A percentile compares a stretch with the other conserved stretches of the same genome.
Evolutionary conservation across 2,888 invertebrate genomes (phyloP).

Genomic region (Cheilosia variabilis): DNA sequence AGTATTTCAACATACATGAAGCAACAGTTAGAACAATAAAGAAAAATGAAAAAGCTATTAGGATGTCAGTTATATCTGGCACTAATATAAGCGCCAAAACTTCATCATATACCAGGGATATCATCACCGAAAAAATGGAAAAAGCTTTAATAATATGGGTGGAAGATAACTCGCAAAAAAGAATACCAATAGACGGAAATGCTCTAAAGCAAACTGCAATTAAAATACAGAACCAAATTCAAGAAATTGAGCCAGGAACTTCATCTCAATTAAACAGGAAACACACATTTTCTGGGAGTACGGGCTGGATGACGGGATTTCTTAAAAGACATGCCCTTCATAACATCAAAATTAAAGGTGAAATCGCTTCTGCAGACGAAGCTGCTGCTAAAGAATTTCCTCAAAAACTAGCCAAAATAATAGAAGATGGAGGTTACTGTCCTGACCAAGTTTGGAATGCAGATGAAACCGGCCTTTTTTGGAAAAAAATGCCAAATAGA

Average conservation of each 20-base stretch:
- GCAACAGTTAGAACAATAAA: conserved; percentile 43
- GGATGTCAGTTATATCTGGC: conserved; percentile 29
- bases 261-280: conserved; percentile 6
- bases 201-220: conserved; percentile 27
- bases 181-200: conserved; percentile 55
- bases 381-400: conserved; percentile 67
- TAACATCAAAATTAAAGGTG: conserved; percentile 76
- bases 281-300: not conserved
- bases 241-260: conserved; percentile 34
- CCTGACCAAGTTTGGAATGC: conserved; percentile 78
- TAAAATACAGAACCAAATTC: conserved; percentile 42
- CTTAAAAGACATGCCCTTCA: conserved; percentile 74
- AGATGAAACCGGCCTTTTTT: conserved; percentile 78
- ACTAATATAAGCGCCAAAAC: conserved; percentile 28
- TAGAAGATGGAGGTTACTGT: conserved; percentile 76
- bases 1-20: conserved; percentile 23
- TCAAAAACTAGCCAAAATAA: conserved; percentile 74
- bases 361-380: conserved; percentile 75
- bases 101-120: conserved; percentile 59
- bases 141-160: conserved; percentile 60
- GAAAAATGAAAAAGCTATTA: conserved; percentile 21
- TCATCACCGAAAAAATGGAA: conserved; percentile 68
- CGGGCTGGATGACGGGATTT: conserved; percentile 14
- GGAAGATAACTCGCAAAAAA: conserved; percentile 59
- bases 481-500: conserved; percentile 79